These are phyloP conservation scores for Stegodyphus dumicola DNA, from an alignment of 1,140 invertebrate genomes.

Conservation along the genomic window DNA sequence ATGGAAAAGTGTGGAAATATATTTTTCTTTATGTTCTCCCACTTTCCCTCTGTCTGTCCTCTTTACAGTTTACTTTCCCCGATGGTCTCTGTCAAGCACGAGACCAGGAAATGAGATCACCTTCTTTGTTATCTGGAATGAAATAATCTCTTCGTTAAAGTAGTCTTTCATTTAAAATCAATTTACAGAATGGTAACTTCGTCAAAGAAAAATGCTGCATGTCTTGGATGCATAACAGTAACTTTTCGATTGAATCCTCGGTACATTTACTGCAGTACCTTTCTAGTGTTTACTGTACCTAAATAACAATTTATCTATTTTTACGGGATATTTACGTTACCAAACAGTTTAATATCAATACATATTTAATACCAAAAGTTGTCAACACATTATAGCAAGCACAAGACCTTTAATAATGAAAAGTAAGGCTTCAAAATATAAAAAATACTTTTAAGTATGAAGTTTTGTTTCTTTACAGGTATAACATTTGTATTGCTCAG, in stretches of 20 bases:
- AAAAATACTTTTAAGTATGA: not conserved
- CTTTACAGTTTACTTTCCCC: not conserved
- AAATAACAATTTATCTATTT: not conserved
- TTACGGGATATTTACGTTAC: not conserved
- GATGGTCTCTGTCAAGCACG: not conserved
- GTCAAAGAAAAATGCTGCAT: not conserved
- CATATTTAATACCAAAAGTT: not conserved
- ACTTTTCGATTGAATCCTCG: too few relatives aligned
- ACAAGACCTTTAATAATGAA: not conserved
- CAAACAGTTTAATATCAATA: not conserved
- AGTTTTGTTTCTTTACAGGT: conserved; percentile 9
- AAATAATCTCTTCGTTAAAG: not conserved
- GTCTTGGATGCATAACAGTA: too few relatives aligned
- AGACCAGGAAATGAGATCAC: conserved; percentile 12
- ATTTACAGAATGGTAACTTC: not conserved
- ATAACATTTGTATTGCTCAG: not conserved
- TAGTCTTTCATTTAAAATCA: not conserved
- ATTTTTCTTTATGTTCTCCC: not conserved
- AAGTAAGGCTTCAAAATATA: not conserved
- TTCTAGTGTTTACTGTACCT: not conserved
- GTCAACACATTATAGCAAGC: not conserved
- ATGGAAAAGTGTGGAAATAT: conserved; percentile 21
- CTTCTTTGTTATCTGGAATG: not conserved
- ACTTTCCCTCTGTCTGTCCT: conserved; percentile 24
- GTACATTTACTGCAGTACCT: not conserved